Evolutionary conservation across 2,888 invertebrate genomes (phyloP), one percentile per base, ranked within the genome.

Genomic region (Anoplius nigerrimus): DNA sequence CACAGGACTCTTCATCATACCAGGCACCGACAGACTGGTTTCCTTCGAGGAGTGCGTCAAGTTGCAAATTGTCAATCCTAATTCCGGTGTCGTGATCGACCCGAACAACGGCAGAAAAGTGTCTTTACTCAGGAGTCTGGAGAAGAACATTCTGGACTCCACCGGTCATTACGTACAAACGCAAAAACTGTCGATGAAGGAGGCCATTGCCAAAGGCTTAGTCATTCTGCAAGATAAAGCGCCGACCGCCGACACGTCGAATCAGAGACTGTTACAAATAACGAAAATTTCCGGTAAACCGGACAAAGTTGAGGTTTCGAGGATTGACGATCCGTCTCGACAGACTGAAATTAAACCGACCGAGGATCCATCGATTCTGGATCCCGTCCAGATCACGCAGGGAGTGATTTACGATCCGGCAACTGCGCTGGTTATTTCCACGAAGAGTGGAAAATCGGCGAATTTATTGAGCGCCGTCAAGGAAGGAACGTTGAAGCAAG

Each of bases 21-120:
- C 96, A 1, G 95, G 95, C 15, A 96, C 97, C 5, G 97, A 97
- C 86, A 91, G 96, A 76, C 90, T 94, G 62, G 93, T 97, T 53
- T 94, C 95, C 69, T 94, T 98, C 78, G 94, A 95, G 87, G 97
- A 98, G 88, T 96, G 98, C 78, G 91, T 98, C 52, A 93, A 94
- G 81, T 91, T 96, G 69, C 93, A 95, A 84, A 93, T 98, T 22
- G 94, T 98, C 54, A 95, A 97, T 89, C 92, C 95, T 16, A 91
- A 93, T 73, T 97, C 97, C 0, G 96, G 95, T 15, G 89, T 92
- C 61, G 96, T 98, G 0, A 89, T 96, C 27, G 96, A 98, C 87
- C 94, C 95, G 0, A 92, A 91, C 75, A 93, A 92, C 66, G 92
- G 92, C 60, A 92, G 94, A 84, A 92, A 93, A 85, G 88, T 95